These are phyloP conservation scores for Microtus oregoni DNA, from an alignment of 2,113 vertebrate genomes.

Conservation along the genomic window DNA sequence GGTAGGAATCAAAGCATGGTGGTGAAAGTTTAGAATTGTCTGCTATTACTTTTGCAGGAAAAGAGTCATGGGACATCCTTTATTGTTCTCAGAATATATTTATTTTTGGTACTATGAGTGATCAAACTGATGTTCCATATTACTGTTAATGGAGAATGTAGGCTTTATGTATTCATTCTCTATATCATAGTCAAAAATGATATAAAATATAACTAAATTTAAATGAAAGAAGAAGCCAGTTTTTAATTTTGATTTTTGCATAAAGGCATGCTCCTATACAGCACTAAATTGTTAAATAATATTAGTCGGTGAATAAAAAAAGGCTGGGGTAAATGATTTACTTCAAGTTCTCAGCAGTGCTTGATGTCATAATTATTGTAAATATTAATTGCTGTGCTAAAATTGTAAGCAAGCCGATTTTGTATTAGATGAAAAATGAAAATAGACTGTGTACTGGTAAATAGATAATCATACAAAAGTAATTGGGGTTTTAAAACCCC, in stretches of 20 bases:
- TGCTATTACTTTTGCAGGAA: constrained; percentile 83
- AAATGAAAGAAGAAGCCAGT: constrained; percentile 68
- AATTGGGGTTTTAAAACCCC: constrained; percentile 99
- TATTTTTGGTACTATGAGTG: constrained; percentile 84
- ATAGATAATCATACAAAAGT: constrained; percentile 99
- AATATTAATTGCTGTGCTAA: constrained; percentile 91
- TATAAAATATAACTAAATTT: constrained; percentile 81
- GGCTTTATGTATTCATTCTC: constrained; percentile 76
- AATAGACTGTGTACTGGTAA: constrained; percentile 99
- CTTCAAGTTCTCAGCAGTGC: constrained; percentile 85
- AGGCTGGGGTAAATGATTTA: constrained; percentile 82
- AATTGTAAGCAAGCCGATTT: constrained; percentile 91
- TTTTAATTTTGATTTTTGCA: constrained; percentile 75
- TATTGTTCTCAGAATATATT: constrained; percentile 77
- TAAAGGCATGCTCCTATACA: constrained; percentile 75
- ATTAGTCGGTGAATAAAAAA: constrained; percentile 83
- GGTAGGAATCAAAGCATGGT: constrained; percentile 89
- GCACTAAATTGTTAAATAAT: constrained; percentile 78
- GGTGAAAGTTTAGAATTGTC: constrained; percentile 88
- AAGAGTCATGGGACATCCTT: constrained; percentile 40
- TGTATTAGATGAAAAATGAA: constrained; percentile 97
- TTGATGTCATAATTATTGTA: constrained; percentile 91
- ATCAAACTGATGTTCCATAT: constrained; percentile 85
- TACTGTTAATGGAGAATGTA: constrained; percentile 81
- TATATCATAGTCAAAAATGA: constrained; percentile 82